Base-by-base conservation (phyloP, 2,113 vertebrate genomes). In the Nothobranchius furzeri region DNA sequence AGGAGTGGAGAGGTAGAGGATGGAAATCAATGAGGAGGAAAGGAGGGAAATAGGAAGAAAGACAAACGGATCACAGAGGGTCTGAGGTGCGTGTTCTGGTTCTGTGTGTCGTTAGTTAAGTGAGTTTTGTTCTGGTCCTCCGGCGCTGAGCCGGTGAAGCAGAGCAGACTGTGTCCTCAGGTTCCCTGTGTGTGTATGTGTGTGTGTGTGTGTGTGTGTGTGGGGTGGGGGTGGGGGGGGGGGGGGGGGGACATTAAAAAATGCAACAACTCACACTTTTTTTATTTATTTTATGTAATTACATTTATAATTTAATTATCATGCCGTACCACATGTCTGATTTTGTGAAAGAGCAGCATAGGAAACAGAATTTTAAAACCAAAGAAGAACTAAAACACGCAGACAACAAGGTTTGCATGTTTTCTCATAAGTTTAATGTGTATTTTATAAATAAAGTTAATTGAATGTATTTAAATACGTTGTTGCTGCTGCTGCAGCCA, bases 51-150 rank as follows among this genome's bases (percentile, higher is more conserved):
- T 0, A 3, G 17, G 60, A 51, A 10, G 25, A n/a, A 35, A 42
- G 46, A 57, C 45, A 56, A 10, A 50, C 9, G 47, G 47, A 37
- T 58, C 37, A 37, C 36, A 25, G 40, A 62, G 52, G 74, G 69
- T 51, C 56, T 70, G 66, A 30, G 24, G 70, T 66, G 78, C 64
- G 57, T 48, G 24, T 71, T 63, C 74, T 69, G 72, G 81, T 58
- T 73, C 60, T 57, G 52, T 58, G 59, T 79, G 63, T 56, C 11
- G 63, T 59, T 75, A 64, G 57, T 62, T 66, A 50, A 9, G 6
- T n/a, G 52, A 60, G 46, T 76, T 75, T 70, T 52, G 30, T 30
- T 30, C 30, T 30, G 9, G 0, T 63, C 75, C 40, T 58, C 49
- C 58, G 68, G 75, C 64, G 62, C 14, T 35, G 53, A 30, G 30